Conservation (phyloP, 1,140 invertebrate genomes). For the Phocides pigmalion region DNA sequence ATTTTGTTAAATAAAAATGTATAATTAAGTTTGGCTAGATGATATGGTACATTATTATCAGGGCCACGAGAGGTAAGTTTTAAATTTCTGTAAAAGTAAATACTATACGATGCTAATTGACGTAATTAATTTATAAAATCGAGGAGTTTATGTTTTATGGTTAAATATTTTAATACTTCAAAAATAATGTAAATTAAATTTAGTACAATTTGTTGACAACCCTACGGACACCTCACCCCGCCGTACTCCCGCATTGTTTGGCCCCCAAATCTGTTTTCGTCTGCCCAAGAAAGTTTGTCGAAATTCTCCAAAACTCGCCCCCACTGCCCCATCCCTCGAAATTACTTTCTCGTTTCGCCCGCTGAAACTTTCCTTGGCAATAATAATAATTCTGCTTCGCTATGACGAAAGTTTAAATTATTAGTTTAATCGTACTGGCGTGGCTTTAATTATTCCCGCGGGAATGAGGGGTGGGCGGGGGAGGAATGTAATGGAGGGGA, state of each 20-base stretch:
- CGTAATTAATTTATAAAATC: too few relatives aligned
- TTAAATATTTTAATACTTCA: too few relatives aligned
- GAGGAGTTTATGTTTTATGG: too few relatives aligned
- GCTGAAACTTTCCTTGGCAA: constrained; percentile 65
- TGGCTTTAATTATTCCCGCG: constrained; percentile 67
- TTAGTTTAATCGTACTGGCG: constrained; percentile 78
- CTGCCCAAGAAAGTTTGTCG: constrained; percentile 61
- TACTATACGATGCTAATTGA: too few relatives aligned
- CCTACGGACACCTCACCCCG: constrained; percentile 26
- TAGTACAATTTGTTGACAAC: not conserved
- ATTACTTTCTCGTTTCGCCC: constrained; percentile 75
- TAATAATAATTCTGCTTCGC: constrained; percentile 77
- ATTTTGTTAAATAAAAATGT: too few relatives aligned
- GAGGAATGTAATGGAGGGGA: not conserved
- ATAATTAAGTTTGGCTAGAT: too few relatives aligned
- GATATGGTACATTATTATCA: too few relatives aligned
- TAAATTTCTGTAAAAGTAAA: too few relatives aligned
- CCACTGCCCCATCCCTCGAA: constrained; percentile 47
- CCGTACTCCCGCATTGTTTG: constrained; percentile 60
- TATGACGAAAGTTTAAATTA: constrained; percentile 81
- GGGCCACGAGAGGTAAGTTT: too few relatives aligned
- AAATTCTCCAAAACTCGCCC: constrained; percentile 59
- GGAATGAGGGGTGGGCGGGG: not conserved
- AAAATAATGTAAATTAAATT: too few relatives aligned
- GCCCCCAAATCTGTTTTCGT: constrained; percentile 76